Evolutionary conservation across 2,888 invertebrate genomes (phyloP).

Genomic region (Harpalus rufipes): DNA sequence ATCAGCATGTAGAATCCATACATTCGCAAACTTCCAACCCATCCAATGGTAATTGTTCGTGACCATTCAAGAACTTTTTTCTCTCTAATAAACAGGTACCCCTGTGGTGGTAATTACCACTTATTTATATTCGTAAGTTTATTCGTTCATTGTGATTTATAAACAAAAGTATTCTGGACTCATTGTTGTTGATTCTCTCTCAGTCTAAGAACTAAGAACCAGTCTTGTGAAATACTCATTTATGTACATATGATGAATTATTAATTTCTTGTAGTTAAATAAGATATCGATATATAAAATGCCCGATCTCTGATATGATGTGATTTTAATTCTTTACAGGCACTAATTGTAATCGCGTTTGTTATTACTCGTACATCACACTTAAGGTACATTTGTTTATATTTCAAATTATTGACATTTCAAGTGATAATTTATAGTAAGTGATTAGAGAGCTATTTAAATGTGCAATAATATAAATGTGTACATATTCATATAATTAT

Average conservation of each 20-base stretch:
- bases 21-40: slow-evolving; percentile 19
- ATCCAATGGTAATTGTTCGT: slow-evolving; percentile 72
- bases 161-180: slow-evolving; percentile 7
- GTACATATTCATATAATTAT: slow-evolving; percentile 58
- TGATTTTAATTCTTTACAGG: slow-evolving; percentile 71
- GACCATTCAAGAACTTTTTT: slow-evolving; percentile 74
- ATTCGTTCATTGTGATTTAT: background rate
- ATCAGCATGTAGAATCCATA: slow-evolving; percentile 84
- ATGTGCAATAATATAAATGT: slow-evolving; percentile 76
- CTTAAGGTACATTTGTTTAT: slow-evolving; percentile 63
- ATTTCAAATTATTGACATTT: slow-evolving; percentile 62
- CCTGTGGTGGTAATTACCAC: slow-evolving; percentile 74
- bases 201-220: slow-evolving; percentile 69
- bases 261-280: slow-evolving; percentile 70
- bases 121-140: slow-evolving; percentile 1
- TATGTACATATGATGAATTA: slow-evolving; percentile 62
- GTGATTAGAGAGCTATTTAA: slow-evolving; percentile 72
- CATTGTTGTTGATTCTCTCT: slow-evolving; percentile 23
- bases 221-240: slow-evolving; percentile 71
- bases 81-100: slow-evolving; percentile 74
- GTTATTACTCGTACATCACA: slow-evolving; percentile 62
- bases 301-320: slow-evolving; percentile 75
- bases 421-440: slow-evolving; percentile 65
- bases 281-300: slow-evolving; percentile 70
- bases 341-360: slow-evolving; percentile 64